These are phyloP conservation scores for Andrena bicolor DNA, from an alignment of 2,888 invertebrate genomes.

Conservation along the genomic window DNA sequence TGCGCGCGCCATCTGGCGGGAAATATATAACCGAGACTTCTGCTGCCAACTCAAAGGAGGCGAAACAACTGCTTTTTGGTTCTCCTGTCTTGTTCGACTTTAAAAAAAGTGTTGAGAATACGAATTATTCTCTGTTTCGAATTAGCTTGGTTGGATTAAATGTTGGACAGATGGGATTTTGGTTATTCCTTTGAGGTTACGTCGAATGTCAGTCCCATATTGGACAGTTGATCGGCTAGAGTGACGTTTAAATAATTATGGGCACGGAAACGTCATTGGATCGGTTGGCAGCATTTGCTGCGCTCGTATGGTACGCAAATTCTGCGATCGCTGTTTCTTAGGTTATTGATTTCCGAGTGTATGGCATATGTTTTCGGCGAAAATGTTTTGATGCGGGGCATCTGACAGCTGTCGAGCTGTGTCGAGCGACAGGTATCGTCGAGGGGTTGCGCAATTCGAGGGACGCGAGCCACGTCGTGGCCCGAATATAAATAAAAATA, in stretches of 20 bases:
- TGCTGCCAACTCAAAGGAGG: conserved; percentile 53
- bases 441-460: neutral
- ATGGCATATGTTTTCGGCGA: conserved; percentile 34
- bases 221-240: conserved; percentile 7
- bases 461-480: neutral
- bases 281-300: conserved; percentile 66
- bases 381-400: conserved; percentile 29
- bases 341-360: conserved; percentile 70
- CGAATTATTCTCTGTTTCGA: neutral
- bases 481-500: conserved; percentile 2
- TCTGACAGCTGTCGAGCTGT: conserved; percentile 8
- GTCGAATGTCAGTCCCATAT: neutral
- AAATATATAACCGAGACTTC: conserved; percentile 33
- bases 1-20: conserved; percentile 40
- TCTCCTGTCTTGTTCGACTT: conserved; percentile 15
- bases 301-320: conserved; percentile 37
- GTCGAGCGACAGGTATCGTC: conserved; percentile 14
- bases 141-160: neutral
- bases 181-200: neutral
- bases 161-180: neutral
- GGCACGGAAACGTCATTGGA: conserved; percentile 33
- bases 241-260: conserved; percentile 53
- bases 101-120: conserved; percentile 16
- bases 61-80: conserved; percentile 36
- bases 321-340: conserved; percentile 56